Conservation (phyloP, 2,888 invertebrate genomes). For the Eurytoma adleriae region DNA sequence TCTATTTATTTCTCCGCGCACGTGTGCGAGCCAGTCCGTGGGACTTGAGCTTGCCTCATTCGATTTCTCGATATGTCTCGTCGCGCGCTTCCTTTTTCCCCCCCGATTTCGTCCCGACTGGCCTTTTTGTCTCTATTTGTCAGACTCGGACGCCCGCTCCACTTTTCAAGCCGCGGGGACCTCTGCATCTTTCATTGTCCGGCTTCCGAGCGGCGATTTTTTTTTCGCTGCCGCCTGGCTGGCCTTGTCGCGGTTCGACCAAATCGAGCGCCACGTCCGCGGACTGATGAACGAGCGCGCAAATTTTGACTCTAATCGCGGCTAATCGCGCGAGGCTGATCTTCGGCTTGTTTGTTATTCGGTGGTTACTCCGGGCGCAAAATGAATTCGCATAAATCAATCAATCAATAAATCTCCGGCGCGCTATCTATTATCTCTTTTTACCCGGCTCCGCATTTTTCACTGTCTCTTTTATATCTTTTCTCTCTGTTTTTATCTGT, state of each 20-base stretch:
- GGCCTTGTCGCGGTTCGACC: not conserved
- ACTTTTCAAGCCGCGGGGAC: not conserved
- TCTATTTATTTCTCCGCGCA: slow-evolving; percentile 28
- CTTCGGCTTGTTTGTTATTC: not conserved
- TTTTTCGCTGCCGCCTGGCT: not conserved
- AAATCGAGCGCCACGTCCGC: slow-evolving; percentile 2
- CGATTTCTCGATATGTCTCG: slow-evolving; percentile 38
- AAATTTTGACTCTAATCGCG: no score
- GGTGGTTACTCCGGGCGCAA: not conserved
- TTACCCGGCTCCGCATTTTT: slow-evolving; percentile 41
- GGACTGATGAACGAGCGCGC: not conserved
- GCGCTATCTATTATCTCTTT: slow-evolving; percentile 44
- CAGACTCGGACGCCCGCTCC: not conserved
- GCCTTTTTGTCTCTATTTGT: slow-evolving; percentile 5
- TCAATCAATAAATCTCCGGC: slow-evolving; percentile 52
- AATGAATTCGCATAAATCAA: slow-evolving; percentile 38
- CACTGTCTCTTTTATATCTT: slow-evolving; percentile 42
- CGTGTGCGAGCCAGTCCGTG: not conserved
- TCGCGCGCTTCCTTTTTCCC: not conserved
- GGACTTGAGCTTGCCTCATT: not conserved
- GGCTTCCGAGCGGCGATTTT: not conserved
- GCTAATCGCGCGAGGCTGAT: slow-evolving; percentile 4
- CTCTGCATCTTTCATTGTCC: slow-evolving; percentile 28
- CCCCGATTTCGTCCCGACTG: slow-evolving; percentile 3
- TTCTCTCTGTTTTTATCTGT: slow-evolving; percentile 43